Conservation (phyloP, 2,797 vertebrate genomes). For the Zenarchopterus dispar region DNA sequence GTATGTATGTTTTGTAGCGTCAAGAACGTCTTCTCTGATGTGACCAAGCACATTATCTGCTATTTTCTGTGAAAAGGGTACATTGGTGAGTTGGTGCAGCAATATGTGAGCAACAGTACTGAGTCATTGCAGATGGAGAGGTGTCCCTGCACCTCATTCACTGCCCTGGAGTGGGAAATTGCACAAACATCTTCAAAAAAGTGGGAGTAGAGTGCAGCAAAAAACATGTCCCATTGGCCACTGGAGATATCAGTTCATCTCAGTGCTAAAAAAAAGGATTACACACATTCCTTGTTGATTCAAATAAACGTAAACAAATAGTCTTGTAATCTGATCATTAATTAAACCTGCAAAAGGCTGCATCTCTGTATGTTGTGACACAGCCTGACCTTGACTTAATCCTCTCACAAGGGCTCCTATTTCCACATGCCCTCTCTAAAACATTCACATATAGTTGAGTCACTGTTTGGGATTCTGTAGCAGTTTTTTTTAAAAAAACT, state of each 20-base stretch:
- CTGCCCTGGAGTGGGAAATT: slow-evolving; percentile 32
- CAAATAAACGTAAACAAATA: slow-evolving; percentile 19
- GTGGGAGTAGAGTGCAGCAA: slow-evolving; percentile 40
- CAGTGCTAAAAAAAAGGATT: slow-evolving; percentile 32
- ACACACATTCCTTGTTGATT: slow-evolving; percentile 23
- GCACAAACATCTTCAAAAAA: slow-evolving; percentile 65
- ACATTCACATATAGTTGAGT: slow-evolving; percentile 30
- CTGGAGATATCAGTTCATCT: slow-evolving; percentile 30
- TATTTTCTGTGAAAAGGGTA: slow-evolving; percentile 33
- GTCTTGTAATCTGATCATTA: slow-evolving; percentile 24
- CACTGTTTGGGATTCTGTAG: slow-evolving; percentile 11
- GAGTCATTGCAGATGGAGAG: slow-evolving; percentile 56
- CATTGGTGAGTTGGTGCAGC: slow-evolving; percentile 48
- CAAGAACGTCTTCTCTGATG: slow-evolving; percentile 12
- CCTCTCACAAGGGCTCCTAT: slow-evolving; percentile 17
- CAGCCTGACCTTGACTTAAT: slow-evolving; percentile 19
- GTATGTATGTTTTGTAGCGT: slow-evolving; percentile 12
- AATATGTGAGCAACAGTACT: slow-evolving; percentile 51
- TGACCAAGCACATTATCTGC: not conserved
- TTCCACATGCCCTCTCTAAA: slow-evolving; percentile 10
- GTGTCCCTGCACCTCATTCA: slow-evolving; percentile 73
- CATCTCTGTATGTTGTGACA: slow-evolving; percentile 24
- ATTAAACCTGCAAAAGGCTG: slow-evolving; percentile 26
- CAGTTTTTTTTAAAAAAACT: slow-evolving; percentile 6
- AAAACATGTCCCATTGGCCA: slow-evolving; percentile 40